Evolutionary conservation across 2,888 invertebrate genomes (phyloP), one percentile per base, ranked within the genome.

Genomic region (Zhuqinia jingwanae): DNA sequence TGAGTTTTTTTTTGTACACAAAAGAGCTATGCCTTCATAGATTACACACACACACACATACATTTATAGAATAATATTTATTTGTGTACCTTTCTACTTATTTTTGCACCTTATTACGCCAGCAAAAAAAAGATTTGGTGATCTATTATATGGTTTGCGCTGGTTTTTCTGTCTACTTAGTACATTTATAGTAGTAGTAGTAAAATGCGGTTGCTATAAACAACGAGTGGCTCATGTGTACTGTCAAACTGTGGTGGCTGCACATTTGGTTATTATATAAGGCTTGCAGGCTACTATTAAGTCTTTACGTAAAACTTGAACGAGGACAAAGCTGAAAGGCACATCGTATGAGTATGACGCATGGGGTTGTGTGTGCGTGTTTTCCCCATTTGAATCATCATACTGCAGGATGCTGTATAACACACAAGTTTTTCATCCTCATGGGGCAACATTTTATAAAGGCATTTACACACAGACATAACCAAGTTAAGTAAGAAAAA

Each of bases 181-280:
- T 60, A 8, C 15, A 42, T 47, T 45, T 56, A 42, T 36, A 36
- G 76, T 58, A 58, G n/a, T n/a, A n/a, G n/a, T n/a, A n/a, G n/a
- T n/a, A n/a, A 25, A 30, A 11, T 79, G 79, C 17, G 65, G 79
- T 79, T 65, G 47, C 65, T 63, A 53, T 36, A 50, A 79, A 79
- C 50, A 50, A 20, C 27, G 15, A 70, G 17, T 17, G 27, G 20
- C 73, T 73, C n/a, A 27, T 36, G 30, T 6, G 13, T 58, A 60
- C 27, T 13, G 13, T 60, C 22, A 60, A 27, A 60, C 13, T 1
- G 15, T 60, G 60, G 8, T 63, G 11, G 30, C n/a, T 30, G 6
- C 17, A 36, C 13, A 27, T 17, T 58, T 63, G 30, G 27, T 27
- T 60, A 27, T 27, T 60, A 5, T 25, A n/a, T n/a, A n/a, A n/a